phyloP scores from a whole-genome alignment of 2,797 vertebrate genomes.

The Poeciliopsis gracilis region DNA sequence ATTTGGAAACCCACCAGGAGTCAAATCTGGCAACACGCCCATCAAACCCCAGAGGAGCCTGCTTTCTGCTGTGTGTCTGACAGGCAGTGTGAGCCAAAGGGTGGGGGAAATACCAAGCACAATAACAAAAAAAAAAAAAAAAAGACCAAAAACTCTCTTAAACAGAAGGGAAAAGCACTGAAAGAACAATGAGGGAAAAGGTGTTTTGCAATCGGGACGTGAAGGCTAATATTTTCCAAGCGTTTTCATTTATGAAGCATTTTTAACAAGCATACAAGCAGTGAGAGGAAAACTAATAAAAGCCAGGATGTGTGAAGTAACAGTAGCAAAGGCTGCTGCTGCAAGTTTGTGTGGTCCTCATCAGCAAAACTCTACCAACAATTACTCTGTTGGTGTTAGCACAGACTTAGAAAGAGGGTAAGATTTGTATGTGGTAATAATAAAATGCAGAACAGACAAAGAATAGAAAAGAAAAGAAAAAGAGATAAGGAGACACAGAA shows the following conservation, averaged over 20 bases:
- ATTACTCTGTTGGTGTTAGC: conserved; percentile 27
- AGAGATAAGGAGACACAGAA: conserved; percentile 26
- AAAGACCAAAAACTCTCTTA: not conserved
- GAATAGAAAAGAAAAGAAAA: conserved; percentile 34
- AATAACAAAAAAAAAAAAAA: not conserved
- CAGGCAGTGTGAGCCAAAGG: not conserved
- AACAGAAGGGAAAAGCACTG: not conserved
- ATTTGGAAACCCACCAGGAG: conserved; percentile 65
- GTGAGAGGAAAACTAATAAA: conserved; percentile 70
- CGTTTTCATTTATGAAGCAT: conserved; percentile 64
- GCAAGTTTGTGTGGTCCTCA: conserved; percentile 47
- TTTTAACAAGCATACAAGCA: conserved; percentile 66
- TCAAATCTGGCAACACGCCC: conserved; percentile 51
- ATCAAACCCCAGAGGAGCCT: conserved; percentile 50
- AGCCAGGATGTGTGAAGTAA: conserved; percentile 67
- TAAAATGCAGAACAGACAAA: not conserved
- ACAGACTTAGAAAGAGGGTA: conserved; percentile 14
- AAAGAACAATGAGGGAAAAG: conserved; percentile 8
- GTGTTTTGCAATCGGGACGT: conserved; percentile 26
- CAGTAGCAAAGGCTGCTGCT: conserved; percentile 49
- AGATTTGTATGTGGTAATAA: conserved; percentile 7
- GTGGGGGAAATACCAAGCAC: not conserved
- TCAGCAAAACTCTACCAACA: conserved; percentile 26
- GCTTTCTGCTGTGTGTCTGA: conserved; percentile 39
- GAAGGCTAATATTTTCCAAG: conserved; percentile 43